Evolutionary conservation across 2,797 vertebrate species (phyloP).

Genomic region (Catamblyrhynchus diadema): DNA sequence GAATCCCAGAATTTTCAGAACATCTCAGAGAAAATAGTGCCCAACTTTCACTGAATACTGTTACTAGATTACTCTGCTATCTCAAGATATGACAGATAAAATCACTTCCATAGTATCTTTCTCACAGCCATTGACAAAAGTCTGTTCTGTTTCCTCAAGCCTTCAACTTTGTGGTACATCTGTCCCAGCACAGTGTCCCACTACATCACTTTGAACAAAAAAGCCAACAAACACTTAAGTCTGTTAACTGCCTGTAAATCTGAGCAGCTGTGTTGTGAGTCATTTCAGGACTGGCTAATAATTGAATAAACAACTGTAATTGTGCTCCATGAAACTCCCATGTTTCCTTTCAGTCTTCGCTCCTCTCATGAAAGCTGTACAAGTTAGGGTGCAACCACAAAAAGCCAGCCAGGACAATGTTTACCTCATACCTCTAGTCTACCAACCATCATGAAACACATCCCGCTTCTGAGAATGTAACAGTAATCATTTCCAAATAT

Average conservation of each 20-base stretch:
- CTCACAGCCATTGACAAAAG: not conserved
- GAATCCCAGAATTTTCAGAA: not conserved
- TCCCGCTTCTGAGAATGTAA: not conserved
- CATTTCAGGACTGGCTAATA: slow-evolving; percentile 35
- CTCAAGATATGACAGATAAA: not conserved
- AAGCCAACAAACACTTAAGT: slow-evolving; percentile 48
- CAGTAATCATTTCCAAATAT: not conserved
- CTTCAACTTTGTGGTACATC: not conserved
- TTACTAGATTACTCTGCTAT: not conserved
- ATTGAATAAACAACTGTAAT: slow-evolving; percentile 64
- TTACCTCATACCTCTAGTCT: not conserved
- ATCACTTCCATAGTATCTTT: not conserved
- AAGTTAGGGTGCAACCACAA: not conserved
- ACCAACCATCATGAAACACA: not conserved
- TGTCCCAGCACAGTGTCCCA: slow-evolving; percentile 21
- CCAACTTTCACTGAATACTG: not conserved
- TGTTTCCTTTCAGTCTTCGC: slow-evolving; percentile 9
- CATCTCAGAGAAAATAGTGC: not conserved
- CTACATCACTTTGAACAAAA: slow-evolving; percentile 56
- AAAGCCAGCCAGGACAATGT: not conserved
- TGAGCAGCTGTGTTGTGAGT: slow-evolving; percentile 67
- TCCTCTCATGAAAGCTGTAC: not conserved
- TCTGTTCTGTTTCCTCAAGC: not conserved
- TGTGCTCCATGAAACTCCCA: not conserved
- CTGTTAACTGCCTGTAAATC: slow-evolving; percentile 63